These are phyloP conservation scores for Eurypyga helias DNA, from an alignment of 2,113 vertebrate species.

Conservation along the genomic window DNA sequence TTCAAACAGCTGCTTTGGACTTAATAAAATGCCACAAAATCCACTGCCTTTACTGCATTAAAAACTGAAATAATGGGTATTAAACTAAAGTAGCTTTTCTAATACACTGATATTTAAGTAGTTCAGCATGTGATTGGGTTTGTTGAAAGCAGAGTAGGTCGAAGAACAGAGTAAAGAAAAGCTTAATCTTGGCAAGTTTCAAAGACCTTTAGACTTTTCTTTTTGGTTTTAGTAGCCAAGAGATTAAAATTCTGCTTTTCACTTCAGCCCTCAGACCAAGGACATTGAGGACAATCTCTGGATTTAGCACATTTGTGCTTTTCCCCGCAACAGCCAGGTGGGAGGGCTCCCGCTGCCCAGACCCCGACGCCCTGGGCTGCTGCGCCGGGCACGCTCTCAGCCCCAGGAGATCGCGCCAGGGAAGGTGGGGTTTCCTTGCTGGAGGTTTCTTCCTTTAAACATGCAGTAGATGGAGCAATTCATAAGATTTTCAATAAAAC, in stretches of 20 bases:
- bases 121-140: background rate
- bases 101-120: background rate
- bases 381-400: background rate
- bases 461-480: background rate
- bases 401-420: background rate
- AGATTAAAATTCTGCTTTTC: background rate
- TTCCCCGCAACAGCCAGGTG: accelerated
- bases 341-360: accelerated
- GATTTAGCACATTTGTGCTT: background rate
- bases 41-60: constrained; percentile 15
- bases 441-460: background rate
- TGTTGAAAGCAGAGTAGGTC: background rate
- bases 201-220: background rate
- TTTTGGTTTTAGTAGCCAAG: background rate
- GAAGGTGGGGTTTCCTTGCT: background rate
- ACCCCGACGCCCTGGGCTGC: accelerated
- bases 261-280: background rate
- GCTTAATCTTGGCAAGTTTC: background rate
- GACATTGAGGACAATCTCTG: background rate
- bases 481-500: background rate
- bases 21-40: constrained; percentile 3
- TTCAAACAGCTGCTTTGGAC: constrained; percentile 28
- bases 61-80: constrained; percentile 32
- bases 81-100: constrained; percentile 10
- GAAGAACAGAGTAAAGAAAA: background rate